Evolutionary conservation across 2,888 invertebrate species (phyloP).

Genomic region (Caenorhabditis sp.): DNA sequence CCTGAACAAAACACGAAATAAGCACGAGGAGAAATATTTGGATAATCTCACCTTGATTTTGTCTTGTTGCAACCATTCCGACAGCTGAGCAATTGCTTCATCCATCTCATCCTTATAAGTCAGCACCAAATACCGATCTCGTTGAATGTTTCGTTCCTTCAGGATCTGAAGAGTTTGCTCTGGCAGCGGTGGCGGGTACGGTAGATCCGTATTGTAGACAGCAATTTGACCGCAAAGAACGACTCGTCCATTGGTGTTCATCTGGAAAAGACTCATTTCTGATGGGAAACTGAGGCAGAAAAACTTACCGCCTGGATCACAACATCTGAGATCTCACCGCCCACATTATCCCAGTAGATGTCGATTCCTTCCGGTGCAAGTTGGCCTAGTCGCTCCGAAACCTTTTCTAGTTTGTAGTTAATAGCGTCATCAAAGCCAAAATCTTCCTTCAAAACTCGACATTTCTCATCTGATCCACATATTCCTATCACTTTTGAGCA

Average conservation of each 20-base stretch:
- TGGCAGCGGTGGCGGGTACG: slow-evolving; percentile 84
- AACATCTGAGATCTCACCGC: slow-evolving; percentile 83
- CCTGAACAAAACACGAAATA: no score
- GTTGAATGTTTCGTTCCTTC: slow-evolving; percentile 78
- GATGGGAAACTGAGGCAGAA: no score
- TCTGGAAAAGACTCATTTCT: slow-evolving; percentile 78
- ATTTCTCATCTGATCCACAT: slow-evolving; percentile 84
- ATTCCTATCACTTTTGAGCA: slow-evolving; percentile 83
- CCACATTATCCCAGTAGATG: slow-evolving; percentile 85
- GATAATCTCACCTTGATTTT: slow-evolving; percentile 81
- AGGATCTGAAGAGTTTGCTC: slow-evolving; percentile 74
- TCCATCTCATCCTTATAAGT: slow-evolving; percentile 83
- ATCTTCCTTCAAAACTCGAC: slow-evolving; percentile 78
- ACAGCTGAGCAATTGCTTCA: slow-evolving; percentile 79
- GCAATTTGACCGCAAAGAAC: slow-evolving; percentile 84
- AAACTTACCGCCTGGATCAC: slow-evolving; percentile 79
- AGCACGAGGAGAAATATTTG: no score
- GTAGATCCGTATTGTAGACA: slow-evolving; percentile 84
- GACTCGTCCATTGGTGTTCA: slow-evolving; percentile 83
- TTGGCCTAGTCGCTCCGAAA: slow-evolving; percentile 77
- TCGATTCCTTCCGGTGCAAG: slow-evolving; percentile 83
- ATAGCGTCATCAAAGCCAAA: slow-evolving; percentile 83
- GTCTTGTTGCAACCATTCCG: slow-evolving; percentile 80
- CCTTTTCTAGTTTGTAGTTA: slow-evolving; percentile 81
- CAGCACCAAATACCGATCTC: slow-evolving; percentile 84